Evolutionary conservation across 2,113 vertebrate species (phyloP).

Genomic region (Lycocorax pyrrhopterus): DNA sequence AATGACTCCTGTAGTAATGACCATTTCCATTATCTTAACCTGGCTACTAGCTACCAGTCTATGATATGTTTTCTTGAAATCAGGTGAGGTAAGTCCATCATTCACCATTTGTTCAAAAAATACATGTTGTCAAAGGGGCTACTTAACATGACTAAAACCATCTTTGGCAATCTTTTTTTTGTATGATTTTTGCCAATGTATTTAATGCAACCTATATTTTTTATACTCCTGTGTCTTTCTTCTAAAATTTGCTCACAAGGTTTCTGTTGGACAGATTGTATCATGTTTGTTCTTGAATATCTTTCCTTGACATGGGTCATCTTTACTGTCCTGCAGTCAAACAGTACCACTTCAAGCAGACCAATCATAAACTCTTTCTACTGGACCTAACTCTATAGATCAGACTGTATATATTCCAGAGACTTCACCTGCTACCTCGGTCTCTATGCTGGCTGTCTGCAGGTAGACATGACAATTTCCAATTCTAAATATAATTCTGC

Average conservation of each 20-base stretch:
- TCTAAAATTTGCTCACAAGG: not conserved
- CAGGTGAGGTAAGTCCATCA: not conserved
- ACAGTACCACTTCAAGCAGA: not conserved
- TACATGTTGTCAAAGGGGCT: not conserved
- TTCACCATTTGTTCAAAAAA: not conserved
- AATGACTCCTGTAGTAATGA: not conserved
- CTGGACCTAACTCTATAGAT: not conserved
- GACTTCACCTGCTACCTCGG: not conserved
- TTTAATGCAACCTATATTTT: not conserved
- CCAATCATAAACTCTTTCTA: not conserved
- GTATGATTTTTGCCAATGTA: not conserved
- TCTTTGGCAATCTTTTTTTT: accelerated
- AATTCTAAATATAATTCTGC: not conserved
- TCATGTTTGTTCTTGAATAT: not conserved
- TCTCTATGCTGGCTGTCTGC: not conserved
- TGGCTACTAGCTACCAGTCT: not conserved
- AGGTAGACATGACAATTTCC: not conserved
- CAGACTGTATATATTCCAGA: not conserved
- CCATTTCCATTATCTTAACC: not conserved
- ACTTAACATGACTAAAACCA: not conserved
- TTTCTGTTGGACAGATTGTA: not conserved
- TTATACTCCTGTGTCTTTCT: not conserved
- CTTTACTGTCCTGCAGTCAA: not conserved
- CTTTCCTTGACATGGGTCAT: not conserved
- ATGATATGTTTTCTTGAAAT: not conserved